Evolutionary conservation across 2,888 invertebrate genomes (phyloP).

Genomic region (Acholoe squamosa): DNA sequence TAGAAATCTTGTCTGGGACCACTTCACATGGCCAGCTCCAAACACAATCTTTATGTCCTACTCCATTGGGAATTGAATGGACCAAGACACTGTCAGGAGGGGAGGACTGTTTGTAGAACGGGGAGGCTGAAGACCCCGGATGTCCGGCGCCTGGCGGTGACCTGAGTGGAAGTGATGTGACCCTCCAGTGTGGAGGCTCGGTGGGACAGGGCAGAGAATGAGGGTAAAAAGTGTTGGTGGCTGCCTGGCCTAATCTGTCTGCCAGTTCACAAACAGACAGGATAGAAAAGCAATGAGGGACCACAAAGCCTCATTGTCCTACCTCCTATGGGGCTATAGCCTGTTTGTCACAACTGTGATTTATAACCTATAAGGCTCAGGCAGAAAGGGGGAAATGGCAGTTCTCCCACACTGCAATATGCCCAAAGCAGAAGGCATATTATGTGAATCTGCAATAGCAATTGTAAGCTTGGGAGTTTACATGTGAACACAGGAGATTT

Average conservation of each 20-base stretch:
- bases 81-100: too few relatives aligned
- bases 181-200: neutral
- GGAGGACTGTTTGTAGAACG: neutral
- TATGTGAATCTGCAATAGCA: too few relatives aligned
- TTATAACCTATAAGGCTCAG: too few relatives aligned
- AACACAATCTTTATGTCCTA: too few relatives aligned
- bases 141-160: constrained; percentile 23
- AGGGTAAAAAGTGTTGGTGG: neutral
- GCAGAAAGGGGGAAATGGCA: too few relatives aligned
- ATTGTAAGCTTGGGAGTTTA: too few relatives aligned
- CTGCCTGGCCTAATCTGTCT: neutral
- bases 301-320: neutral
- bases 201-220: neutral
- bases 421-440: too few relatives aligned
- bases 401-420: too few relatives aligned
- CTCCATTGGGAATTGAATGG: too few relatives aligned
- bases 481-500: too few relatives aligned
- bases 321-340: neutral
- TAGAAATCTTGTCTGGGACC: too few relatives aligned
- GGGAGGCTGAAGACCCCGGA: neutral
- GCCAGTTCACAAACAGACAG: neutral
- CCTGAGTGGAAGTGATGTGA: neutral
- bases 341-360: neutral
- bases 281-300: constrained; percentile 21
- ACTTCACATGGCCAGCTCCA: too few relatives aligned